These are phyloP conservation scores for Protonibea diacanthus DNA, from an alignment of 2,797 vertebrate genomes.

Conservation along the genomic window DNA sequence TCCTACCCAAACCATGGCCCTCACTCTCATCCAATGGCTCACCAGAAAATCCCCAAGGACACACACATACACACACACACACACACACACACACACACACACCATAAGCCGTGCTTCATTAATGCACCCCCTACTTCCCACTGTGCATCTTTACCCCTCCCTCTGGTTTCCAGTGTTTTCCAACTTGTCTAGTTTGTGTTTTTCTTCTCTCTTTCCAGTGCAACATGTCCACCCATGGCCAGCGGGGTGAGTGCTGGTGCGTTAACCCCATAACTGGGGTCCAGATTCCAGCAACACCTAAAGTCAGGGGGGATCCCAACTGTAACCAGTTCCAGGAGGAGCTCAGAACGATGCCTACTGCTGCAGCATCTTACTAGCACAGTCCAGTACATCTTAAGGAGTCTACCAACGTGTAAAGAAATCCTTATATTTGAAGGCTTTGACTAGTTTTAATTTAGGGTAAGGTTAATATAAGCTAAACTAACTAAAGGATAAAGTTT, in stretches of 20 bases:
- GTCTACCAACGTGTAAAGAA: neutral
- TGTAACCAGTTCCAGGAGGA: slow-evolving; percentile 91
- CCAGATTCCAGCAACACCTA: slow-evolving; percentile 89
- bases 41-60: slow-evolving; percentile 36
- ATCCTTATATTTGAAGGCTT: neutral
- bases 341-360: slow-evolving; percentile 69
- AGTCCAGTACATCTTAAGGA: neutral
- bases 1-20: slow-evolving; percentile 73
- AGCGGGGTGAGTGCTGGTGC: slow-evolving; percentile 97
- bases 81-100: slow-evolving; percentile 45
- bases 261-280: slow-evolving; percentile 93
- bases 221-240: slow-evolving; percentile 96
- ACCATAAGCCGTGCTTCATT: slow-evolving; percentile 73
- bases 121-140: slow-evolving; percentile 65
- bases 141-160: slow-evolving; percentile 61
- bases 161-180: slow-evolving; percentile 58
- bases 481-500: neutral
- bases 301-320: slow-evolving; percentile 93
- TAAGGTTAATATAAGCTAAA: neutral
- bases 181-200: slow-evolving; percentile 59
- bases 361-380: slow-evolving; percentile 37
- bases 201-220: slow-evolving; percentile 85
- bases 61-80: slow-evolving; percentile 35
- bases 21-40: slow-evolving; percentile 67
- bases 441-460: neutral